Base-by-base conservation (phyloP, 2,113 vertebrate genomes). In the Rhagologus leucostigma region DNA sequence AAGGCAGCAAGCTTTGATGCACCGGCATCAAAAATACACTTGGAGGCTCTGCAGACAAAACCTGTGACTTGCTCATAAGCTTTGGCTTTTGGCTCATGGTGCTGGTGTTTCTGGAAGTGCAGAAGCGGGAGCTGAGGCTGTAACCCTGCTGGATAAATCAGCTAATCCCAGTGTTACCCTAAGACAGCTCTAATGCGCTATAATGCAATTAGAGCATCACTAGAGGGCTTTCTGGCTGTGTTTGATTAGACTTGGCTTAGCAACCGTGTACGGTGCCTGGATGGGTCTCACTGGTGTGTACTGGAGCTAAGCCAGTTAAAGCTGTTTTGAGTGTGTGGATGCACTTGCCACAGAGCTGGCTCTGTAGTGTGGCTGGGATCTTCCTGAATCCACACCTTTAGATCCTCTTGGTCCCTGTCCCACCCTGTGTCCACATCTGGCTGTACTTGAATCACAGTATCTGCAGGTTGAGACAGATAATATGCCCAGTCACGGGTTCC, bases 161-260 rank as follows among this genome's bases (percentile, higher is more conserved):
- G 53, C 53, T 94, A 93, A 92, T 97, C 78, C 88, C 33, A 16
- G 4, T 30, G 49, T 88, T 83, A 69, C 62, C 78, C 75, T 83
- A 68, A 85, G 83, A 71, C 73, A 68, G 69, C 60, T 75, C 73
- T 96, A 78, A 89, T 89, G 69, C 82, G 94, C 87, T 64, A 16
- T 94, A 92, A 92, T 81, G 78, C 86, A 92, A 89, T 95, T 96
- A 94, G 89, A 87, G 69, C 77, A 77, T 67, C 95, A 90, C 86
- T 86, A 74, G 64, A 81, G 76, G 89, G 86, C 44, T 95, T 95
- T 78, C 80, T 93, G 93, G 57, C 69, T 75, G 57, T 3, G 0
- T 69, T 81, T 84, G 87, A 55, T 65, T 78, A 46, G 78, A 46
- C 89, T 91, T 84, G 81, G 87, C 91, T 89, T 91, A 84, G 39